These are phyloP conservation scores for Zygothrica quintamaculata DNA, from an alignment of 2,888 invertebrate genomes.

Conservation along the genomic window DNA sequence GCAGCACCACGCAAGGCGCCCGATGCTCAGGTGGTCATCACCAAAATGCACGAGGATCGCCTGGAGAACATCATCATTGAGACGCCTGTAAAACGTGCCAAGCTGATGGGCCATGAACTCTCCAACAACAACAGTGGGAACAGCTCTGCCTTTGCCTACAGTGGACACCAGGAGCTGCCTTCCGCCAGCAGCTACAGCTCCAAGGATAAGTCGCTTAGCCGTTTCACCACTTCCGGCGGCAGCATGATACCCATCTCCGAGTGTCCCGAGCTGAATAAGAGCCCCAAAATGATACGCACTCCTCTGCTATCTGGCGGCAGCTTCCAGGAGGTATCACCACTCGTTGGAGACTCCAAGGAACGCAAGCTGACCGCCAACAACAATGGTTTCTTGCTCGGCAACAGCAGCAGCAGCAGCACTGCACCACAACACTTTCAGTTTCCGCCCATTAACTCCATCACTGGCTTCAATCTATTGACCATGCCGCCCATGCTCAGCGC, in stretches of 20 bases:
- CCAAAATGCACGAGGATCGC: conserved; percentile 84
- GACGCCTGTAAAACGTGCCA: conserved; percentile 62
- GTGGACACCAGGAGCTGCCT: conserved; percentile 70
- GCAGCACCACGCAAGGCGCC: conserved; percentile 80
- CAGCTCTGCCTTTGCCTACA: conserved; percentile 9
- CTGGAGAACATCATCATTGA: conserved; percentile 45
- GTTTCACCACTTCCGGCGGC: conserved; percentile 83
- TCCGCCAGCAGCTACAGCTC: background rate
- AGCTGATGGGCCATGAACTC: conserved; percentile 34
- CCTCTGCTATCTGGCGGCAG: conserved; percentile 93
- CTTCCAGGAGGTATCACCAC: conserved; percentile 86
- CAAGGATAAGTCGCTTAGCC: conserved; percentile 80
- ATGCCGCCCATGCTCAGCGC: conserved; percentile 86
- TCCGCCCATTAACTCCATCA: conserved; percentile 89
- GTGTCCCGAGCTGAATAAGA: conserved; percentile 87
- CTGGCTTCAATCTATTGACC: conserved; percentile 89
- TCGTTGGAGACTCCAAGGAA: conserved; percentile 67
- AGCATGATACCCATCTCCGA: conserved; percentile 87
- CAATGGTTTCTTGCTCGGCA: conserved; percentile 30
- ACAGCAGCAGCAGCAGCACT: conserved; percentile 82
- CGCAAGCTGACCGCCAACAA: conserved; percentile 41
- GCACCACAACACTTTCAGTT: conserved; percentile 86
- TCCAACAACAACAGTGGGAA: background rate
- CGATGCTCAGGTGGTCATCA: conserved; percentile 81
- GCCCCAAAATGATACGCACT: conserved; percentile 91